Evolutionary conservation across 2,888 invertebrate species (phyloP).

Genomic region (Hypolimnas misippus): DNA sequence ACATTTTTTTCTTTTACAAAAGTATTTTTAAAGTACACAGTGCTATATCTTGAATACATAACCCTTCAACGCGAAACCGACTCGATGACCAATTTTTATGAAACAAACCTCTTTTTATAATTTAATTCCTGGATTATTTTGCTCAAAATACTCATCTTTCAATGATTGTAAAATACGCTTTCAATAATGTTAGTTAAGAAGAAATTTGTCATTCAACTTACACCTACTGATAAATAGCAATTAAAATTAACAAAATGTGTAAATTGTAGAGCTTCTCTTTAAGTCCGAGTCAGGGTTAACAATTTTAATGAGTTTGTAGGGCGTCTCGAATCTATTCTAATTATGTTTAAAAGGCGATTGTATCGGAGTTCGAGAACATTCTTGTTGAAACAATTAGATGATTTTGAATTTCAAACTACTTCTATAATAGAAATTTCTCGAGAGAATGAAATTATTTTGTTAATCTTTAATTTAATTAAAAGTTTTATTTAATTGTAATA

Average conservation of each 20-base stretch:
- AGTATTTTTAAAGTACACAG: no score
- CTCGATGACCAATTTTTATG: no score
- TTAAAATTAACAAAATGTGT: constrained; percentile 27
- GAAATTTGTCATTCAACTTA: neutral
- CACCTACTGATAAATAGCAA: constrained; percentile 7
- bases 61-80: no score
- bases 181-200: neutral
- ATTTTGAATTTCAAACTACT: constrained; percentile 10
- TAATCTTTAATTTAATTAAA: neutral
- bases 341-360: constrained; percentile 28
- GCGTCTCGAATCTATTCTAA: constrained; percentile 29
- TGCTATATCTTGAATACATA: no score
- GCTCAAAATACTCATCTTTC: no score
- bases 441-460: neutral
- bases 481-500: neutral
- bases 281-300: constrained; percentile 26
- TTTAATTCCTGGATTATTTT: no score
- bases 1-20: no score
- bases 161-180: neutral
- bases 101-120: no score
- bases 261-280: constrained; percentile 24
- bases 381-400: constrained; percentile 16
- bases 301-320: constrained; percentile 39
- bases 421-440: constrained; percentile 7
- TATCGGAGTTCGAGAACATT: constrained; percentile 14